Conservation (phyloP, 2,113 vertebrate species). For the Syngnathus typhle region DNA sequence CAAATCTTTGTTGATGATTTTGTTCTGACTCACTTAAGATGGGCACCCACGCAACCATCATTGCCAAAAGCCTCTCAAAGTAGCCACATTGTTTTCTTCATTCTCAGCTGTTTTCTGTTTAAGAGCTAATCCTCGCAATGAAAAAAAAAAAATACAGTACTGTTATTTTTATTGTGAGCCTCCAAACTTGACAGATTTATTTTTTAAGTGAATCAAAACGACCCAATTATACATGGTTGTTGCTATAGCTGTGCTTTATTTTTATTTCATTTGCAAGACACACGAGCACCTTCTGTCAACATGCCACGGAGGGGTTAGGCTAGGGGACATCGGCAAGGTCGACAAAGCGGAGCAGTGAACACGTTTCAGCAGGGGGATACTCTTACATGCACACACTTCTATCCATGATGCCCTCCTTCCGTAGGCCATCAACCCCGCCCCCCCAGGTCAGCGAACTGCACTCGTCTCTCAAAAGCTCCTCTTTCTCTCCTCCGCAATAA, state of each 20-base stretch:
- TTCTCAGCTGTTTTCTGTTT: no score
- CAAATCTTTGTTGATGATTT: neutral
- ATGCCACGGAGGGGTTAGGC: constrained; percentile 33
- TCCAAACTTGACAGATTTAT: no score
- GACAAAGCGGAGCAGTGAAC: constrained; percentile 57
- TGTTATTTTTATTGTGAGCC: no score
- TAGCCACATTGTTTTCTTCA: no score
- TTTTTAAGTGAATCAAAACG: neutral
- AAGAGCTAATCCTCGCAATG: no score
- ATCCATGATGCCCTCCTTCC: constrained; percentile 4
- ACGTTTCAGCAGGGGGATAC: constrained; percentile 60
- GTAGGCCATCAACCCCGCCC: neutral
- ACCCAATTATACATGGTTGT: neutral
- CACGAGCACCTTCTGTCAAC: constrained; percentile 33
- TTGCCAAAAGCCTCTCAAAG: no score
- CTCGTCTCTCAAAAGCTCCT: constrained; percentile 13
- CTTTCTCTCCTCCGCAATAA: constrained; percentile 24
- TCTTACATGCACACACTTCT: constrained; percentile 40
- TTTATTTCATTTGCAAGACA: constrained; percentile 32
- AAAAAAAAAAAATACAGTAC: no score
- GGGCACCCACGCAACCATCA: no score
- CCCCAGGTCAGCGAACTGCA: constrained; percentile 6
- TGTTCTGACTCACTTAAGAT: no score
- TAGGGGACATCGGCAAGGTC: constrained; percentile 56
- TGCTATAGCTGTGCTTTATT: constrained; percentile 10